Base-by-base conservation (phyloP, 2,797 vertebrate genomes). In the Bryconaethiops microstoma region DNA sequence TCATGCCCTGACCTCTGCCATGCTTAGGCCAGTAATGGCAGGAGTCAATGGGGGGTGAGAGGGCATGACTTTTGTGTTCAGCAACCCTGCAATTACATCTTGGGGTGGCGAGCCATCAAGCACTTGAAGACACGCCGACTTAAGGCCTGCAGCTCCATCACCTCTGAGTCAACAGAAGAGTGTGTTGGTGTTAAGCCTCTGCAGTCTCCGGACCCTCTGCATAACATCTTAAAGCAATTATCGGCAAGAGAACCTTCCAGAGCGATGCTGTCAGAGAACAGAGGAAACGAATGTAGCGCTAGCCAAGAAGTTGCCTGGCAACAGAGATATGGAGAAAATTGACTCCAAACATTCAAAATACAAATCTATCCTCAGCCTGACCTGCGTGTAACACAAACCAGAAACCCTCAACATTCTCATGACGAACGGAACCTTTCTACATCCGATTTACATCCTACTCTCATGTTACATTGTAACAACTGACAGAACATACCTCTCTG, bases 381-480 rank as follows among this genome's bases (percentile, higher is more conserved):
- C 69, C 39, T n/a, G 7, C 65, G 23, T 55, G 50, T 52, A 81
- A 84, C 83, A 83, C 62, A 85, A 75, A 84, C 69, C 77, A 83
- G 74, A 82, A 79, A 59, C 45, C 35, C 48, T 40, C 54, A 29
- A 14, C 52, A 52, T 69, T 17, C 57, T 29, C 50, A n/a, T 59
- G 76, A 74, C 72, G 68, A 83, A 60, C 57, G 60, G 83, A 79
- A 72, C 73, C 39, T 40, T 62, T 57, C 40, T 40, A 88, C n/a
- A n/a, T n/a, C n/a, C n/a, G 87, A 92, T 92, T 91, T 91, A 92
- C 85, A 83, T 83, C 85, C 79, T 88, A 79, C 86, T 91, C 83
- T 87, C 85, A 84, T 75, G 83, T 88, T 65, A 71, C 84, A 88
- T 83, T 76, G 74, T 90, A 90, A 91, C 87, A 82, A 88, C 90